Conservation (phyloP, 2,113 vertebrate genomes). For the Ranitomeya variabilis region DNA sequence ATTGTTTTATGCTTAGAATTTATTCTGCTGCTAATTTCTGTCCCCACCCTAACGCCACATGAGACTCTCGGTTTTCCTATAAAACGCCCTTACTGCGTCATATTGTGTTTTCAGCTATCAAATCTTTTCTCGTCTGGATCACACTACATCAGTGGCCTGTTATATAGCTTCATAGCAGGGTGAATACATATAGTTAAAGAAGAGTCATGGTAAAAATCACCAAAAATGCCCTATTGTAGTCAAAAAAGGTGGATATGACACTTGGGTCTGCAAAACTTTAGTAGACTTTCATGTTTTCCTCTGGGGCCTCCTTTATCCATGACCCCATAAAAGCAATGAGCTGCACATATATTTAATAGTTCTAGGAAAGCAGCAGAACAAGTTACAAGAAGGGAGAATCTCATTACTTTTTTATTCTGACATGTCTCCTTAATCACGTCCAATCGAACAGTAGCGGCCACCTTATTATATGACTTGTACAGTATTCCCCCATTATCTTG, state of each 20-base stretch:
- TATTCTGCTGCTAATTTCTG: background rate
- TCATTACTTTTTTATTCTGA: too few species aligned
- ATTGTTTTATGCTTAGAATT: background rate
- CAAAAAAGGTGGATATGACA: background rate
- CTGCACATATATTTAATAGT: too few species aligned
- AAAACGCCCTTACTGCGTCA: background rate
- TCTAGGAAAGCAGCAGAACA: too few species aligned
- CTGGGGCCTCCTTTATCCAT: background rate
- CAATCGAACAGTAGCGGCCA: background rate
- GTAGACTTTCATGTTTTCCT: background rate
- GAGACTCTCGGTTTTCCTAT: background rate
- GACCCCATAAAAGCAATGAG: background rate
- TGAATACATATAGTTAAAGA: background rate
- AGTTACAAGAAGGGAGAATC: too few species aligned
- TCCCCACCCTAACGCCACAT: background rate
- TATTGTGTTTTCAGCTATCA: background rate
- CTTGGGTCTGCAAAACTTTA: background rate
- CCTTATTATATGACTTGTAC: background rate
- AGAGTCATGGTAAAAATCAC: background rate
- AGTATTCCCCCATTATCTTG: too few species aligned
- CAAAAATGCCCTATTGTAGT: background rate
- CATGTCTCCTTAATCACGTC: too few species aligned
- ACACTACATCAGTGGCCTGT: background rate
- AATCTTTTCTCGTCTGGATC: background rate
- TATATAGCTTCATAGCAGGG: background rate